phyloP scores from a whole-genome alignment of 1,140 invertebrate species.

The Globodera rostochiensis region DNA sequence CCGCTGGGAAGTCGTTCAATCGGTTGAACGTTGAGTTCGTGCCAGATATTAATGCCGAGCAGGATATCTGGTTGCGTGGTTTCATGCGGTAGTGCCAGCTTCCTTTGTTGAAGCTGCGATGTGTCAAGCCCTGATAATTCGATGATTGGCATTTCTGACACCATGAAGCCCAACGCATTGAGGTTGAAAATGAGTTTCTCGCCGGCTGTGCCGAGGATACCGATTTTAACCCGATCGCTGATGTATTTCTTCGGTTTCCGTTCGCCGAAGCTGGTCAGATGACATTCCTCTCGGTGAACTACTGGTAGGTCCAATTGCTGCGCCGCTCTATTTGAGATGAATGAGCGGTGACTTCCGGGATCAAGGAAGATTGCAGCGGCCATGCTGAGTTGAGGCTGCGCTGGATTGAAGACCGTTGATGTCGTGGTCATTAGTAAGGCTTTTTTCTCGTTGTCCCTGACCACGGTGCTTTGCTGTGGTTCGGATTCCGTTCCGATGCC shows the following conservation, averaged over 20 bases:
- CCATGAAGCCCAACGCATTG: not conserved
- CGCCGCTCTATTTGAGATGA: not conserved
- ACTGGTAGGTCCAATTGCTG: not conserved
- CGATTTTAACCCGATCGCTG: not conserved
- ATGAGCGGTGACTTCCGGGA: conserved; percentile 1
- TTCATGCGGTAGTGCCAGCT: not conserved
- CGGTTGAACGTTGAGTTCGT: not conserved
- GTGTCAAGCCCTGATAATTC: not conserved
- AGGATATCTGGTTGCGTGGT: not conserved
- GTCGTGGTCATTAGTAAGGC: not conserved
- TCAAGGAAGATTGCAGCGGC: conserved; percentile 3
- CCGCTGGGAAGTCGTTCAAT: not conserved
- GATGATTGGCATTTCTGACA: not conserved
- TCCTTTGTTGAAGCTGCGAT: not conserved
- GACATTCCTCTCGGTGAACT: not conserved
- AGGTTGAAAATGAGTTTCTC: not conserved
- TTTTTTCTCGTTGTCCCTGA: not conserved
- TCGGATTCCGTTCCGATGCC: not conserved
- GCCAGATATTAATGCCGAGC: conserved; percentile 1
- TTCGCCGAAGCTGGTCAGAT: not conserved
- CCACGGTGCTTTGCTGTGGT: not conserved
- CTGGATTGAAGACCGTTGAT: not conserved
- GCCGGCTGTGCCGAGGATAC: not conserved
- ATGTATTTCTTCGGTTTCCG: not conserved
- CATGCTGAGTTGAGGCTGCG: not conserved